A percentile compares a stretch with the other conserved stretches of the same genome.
Conservation (phyloP, 2,888 invertebrate species). For the Digitonthophagus gazella region DNA sequence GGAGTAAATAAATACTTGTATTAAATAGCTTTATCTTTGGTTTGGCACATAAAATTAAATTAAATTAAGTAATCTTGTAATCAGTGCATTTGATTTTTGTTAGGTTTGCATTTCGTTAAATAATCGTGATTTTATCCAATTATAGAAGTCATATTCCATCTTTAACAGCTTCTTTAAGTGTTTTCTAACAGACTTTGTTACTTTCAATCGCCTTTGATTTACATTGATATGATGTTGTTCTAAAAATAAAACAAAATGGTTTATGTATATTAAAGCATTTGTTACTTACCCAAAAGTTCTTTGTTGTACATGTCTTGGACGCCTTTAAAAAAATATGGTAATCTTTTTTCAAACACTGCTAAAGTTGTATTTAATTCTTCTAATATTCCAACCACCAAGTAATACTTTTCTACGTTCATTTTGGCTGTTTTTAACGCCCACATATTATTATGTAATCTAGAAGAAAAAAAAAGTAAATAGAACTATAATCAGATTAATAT, state of each 20-base stretch:
- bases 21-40: conserved; percentile 6
- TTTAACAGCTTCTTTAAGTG: conserved; percentile 48
- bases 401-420: conserved; percentile 57
- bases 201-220: conserved; percentile 43
- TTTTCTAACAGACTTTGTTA: conserved; percentile 39
- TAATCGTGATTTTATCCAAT: conserved; percentile 57
- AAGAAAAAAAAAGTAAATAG: conserved; percentile 30
- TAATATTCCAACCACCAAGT: conserved; percentile 59
- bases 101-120: conserved; percentile 40
- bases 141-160: conserved; percentile 59
- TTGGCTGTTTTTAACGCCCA: conserved; percentile 59
- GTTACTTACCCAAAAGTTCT: conserved; percentile 53
- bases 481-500: no score
- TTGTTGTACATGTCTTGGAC: conserved; percentile 53
- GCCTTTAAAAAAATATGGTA: conserved; percentile 61
- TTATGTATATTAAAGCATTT: conserved; percentile 19
- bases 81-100: not conserved
- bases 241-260: conserved; percentile 39
- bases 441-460: conserved; percentile 54
- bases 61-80: no score
- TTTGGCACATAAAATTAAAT: conserved; percentile 4
- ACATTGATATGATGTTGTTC: conserved; percentile 47
- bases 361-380: conserved; percentile 59
- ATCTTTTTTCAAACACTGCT: conserved; percentile 52
- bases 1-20: conserved; percentile 19